Conservation (phyloP, 2,888 invertebrate species). For the Thyatira batis region DNA sequence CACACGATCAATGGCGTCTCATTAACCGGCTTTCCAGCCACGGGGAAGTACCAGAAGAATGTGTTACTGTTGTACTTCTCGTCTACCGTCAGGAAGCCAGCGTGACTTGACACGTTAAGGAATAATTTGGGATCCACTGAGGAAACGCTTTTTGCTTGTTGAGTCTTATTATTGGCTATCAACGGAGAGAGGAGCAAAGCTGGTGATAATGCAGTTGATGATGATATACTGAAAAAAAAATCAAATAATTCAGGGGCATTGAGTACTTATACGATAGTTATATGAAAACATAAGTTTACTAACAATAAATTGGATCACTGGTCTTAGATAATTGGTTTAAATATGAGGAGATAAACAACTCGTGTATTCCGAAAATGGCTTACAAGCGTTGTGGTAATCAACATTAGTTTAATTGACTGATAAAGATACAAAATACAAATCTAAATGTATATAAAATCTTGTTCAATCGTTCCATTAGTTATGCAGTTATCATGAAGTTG, state of each 20-base stretch:
- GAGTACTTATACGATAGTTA: no score
- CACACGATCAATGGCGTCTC: conserved; percentile 88
- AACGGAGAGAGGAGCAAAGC: conserved; percentile 56
- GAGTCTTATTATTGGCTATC: conserved; percentile 45
- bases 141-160: conserved; percentile 50
- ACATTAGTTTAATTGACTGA: no score
- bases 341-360: no score
- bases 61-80: conserved; percentile 87
- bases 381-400: no score
- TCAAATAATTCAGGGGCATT: not conserved
- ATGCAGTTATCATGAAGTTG: not conserved
- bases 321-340: no score
- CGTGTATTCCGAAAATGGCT: no score
- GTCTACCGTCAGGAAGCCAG: conserved; percentile 85
- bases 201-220: conserved; percentile 30
- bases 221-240: conserved; percentile 33
- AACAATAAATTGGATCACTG: no score
- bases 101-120: conserved; percentile 68
- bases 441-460: no score
- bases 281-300: no score
- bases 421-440: no score
- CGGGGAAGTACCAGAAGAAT: conserved; percentile 93
- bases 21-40: conserved; percentile 50
- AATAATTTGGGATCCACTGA: conserved; percentile 53
- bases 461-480: no score